Percentiles rank a stretch among this genome's conserved stretches.
Conservation (phyloP, 1,140 invertebrate genomes). For the Papilio xuthus region DNA sequence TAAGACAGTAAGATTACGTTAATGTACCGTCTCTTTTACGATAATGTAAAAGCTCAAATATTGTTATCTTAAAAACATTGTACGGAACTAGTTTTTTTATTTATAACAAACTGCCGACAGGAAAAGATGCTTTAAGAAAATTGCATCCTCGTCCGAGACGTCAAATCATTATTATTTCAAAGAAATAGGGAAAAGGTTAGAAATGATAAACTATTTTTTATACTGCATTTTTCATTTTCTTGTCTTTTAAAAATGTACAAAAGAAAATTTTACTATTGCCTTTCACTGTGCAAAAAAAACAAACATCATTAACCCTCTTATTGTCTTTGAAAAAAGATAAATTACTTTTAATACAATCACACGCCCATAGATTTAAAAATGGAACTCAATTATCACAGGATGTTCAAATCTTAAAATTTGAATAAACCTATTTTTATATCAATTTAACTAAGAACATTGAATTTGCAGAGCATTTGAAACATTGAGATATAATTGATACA, state of each 20-base stretch:
- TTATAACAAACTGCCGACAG: neutral
- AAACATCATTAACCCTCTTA: too few relatives aligned
- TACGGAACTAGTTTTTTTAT: neutral
- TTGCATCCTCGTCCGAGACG: neutral
- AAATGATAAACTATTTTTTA: neutral
- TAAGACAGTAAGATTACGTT: too few relatives aligned
- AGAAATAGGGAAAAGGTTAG: neutral
- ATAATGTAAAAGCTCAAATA: neutral
- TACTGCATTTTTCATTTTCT: neutral
- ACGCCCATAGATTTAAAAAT: too few relatives aligned
- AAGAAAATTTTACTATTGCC: neutral
- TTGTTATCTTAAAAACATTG: neutral
- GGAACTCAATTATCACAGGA: too few relatives aligned
- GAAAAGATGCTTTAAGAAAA: conserved; percentile 5
- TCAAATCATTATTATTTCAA: conserved; percentile 16
- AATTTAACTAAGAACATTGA: too few relatives aligned
- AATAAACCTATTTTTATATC: too few relatives aligned
- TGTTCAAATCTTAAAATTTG: too few relatives aligned
- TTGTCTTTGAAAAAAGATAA: too few relatives aligned
- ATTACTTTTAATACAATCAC: too few relatives aligned
- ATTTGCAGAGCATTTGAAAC: too few relatives aligned
- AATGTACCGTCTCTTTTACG: neutral
- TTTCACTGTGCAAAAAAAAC: neutral
- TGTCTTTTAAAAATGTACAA: neutral
- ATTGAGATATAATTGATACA: neutral